These are phyloP conservation scores for Lissonota sp. DNA, from an alignment of 2,888 invertebrate species.

Conservation along the genomic window DNA sequence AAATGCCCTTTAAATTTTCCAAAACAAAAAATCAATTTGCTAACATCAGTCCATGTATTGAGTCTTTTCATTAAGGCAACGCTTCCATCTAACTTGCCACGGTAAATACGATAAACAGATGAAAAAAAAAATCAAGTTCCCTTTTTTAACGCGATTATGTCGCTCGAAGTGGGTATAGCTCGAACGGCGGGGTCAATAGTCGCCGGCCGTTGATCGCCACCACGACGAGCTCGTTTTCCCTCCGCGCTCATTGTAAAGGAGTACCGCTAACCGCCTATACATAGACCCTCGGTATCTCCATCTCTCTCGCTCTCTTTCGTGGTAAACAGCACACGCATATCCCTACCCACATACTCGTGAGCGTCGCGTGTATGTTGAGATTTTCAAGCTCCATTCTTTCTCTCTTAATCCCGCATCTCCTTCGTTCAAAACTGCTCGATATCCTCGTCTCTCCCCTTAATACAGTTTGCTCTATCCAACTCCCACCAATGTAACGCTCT, in stretches of 20 bases:
- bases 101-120: conserved; percentile 22
- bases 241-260: conserved; percentile 74
- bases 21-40: no score
- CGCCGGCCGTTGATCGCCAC: conserved; percentile 78
- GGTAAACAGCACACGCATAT: conserved; percentile 16
- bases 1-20: no score
- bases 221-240: conserved; percentile 72
- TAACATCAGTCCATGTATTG: no score
- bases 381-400: conserved; percentile 4
- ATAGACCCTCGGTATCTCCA: neutral
- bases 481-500: conserved; percentile 48
- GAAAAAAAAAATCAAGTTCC: conserved; percentile 24
- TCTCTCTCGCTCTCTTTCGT: conserved; percentile 57
- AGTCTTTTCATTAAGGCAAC: no score
- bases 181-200: conserved; percentile 79
- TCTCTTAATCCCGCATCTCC: conserved; percentile 30
- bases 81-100: no score
- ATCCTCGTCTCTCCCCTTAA: conserved; percentile 37
- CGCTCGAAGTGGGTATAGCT: no score
- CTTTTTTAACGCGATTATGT: neutral
- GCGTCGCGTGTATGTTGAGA: conserved; percentile 22
- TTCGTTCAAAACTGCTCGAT: conserved; percentile 48
- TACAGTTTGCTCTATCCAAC: conserved; percentile 38
- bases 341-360: conserved; percentile 35
- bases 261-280: conserved; percentile 79